These are phyloP conservation scores for Athene noctua DNA, from an alignment of 2,113 vertebrate genomes.

Conservation along the genomic window DNA sequence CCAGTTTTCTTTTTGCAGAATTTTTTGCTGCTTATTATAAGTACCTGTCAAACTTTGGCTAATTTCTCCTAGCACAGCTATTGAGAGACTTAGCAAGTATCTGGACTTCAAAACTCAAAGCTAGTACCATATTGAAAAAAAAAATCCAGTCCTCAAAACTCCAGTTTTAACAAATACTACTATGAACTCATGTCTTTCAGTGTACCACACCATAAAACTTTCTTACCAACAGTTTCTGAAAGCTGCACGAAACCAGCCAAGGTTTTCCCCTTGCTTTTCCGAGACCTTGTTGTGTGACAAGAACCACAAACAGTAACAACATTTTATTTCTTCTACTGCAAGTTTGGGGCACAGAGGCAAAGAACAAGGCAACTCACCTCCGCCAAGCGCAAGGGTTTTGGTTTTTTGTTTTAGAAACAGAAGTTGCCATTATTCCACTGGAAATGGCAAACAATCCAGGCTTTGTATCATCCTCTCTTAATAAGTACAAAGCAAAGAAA, in stretches of 20 bases:
- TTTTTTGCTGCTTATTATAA: not conserved
- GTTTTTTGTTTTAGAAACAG: not conserved
- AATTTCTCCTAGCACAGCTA: not conserved
- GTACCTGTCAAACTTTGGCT: not conserved
- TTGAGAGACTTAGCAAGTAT: not conserved
- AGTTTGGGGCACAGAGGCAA: not conserved
- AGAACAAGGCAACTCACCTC: not conserved
- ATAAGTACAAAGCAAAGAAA: not conserved
- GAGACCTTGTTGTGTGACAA: not conserved
- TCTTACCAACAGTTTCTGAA: not conserved
- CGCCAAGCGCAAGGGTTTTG: not conserved
- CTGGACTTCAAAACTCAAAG: not conserved
- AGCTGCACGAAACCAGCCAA: not conserved
- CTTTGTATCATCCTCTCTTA: not conserved
- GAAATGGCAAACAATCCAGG: not conserved
- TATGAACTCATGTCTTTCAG: not conserved
- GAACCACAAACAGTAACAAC: not conserved
- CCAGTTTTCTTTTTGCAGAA: not conserved
- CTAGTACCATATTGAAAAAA: not conserved
- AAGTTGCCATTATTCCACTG: not conserved
- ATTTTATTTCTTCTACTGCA: not conserved
- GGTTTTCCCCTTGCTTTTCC: not conserved
- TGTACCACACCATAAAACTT: not conserved
- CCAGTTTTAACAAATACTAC: not conserved
- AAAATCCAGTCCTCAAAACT: not conserved